Conservation (phyloP, 2,797 vertebrate genomes). For the Perodicticus potto region DNA sequence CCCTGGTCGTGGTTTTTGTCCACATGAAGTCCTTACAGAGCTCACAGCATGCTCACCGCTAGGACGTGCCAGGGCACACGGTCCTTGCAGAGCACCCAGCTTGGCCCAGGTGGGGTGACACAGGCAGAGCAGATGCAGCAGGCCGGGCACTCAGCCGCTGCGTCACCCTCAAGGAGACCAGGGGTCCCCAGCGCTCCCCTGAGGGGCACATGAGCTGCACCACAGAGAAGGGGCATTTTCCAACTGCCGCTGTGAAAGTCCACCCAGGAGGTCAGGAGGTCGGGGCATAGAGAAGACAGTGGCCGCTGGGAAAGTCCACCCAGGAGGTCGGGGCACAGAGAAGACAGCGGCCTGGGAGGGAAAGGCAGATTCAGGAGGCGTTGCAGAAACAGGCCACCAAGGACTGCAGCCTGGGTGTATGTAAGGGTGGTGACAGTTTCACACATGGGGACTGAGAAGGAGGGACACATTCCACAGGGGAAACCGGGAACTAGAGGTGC, state of each 20-base stretch:
- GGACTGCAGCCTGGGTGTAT: no score
- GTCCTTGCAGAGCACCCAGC: not conserved
- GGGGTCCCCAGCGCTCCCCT: not conserved
- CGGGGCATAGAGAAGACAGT: not conserved
- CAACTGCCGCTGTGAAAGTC: accelerated
- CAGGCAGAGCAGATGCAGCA: accelerated
- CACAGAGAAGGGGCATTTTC: not conserved
- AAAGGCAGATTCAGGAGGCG: no score
- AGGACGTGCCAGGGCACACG: not conserved
- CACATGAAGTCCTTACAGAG: accelerated
- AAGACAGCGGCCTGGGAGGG: not conserved
- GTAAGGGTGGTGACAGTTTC: not conserved
- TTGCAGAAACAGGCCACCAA: not conserved
- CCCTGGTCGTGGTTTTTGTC: not conserved
- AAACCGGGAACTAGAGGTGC: accelerated
- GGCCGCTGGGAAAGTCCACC: accelerated
- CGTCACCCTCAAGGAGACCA: not conserved
- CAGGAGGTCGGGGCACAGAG: not conserved
- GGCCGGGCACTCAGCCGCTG: no score
- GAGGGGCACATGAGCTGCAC: accelerated
- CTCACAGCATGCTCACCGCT: not conserved
- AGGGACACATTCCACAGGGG: accelerated
- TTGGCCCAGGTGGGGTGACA: accelerated
- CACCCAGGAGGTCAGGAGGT: accelerated
- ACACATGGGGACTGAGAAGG: accelerated